Percentiles rank a stretch among this genome's conserved stretches.
Conservation (phyloP, 2,113 vertebrate species). For the Cnemophilus loriae region DNA sequence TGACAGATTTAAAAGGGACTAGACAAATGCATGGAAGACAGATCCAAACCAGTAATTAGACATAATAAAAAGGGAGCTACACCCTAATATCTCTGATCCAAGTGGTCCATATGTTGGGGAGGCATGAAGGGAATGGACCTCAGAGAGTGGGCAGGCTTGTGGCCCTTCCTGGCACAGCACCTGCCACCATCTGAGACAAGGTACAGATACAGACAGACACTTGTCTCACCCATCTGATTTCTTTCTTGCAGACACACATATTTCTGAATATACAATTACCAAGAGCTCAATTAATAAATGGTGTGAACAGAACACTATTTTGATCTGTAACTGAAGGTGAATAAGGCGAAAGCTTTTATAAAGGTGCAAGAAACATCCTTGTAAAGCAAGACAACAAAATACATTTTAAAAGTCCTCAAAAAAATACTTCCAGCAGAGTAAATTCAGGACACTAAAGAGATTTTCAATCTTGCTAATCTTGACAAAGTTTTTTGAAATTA, state of each 20-base stretch:
- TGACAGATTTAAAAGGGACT: background rate
- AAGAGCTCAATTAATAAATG: background rate
- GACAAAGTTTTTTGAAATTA: background rate
- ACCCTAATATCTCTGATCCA: background rate
- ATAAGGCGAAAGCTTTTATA: background rate
- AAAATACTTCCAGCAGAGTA: background rate
- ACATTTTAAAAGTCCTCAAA: background rate
- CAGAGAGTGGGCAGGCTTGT: background rate
- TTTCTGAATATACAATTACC: background rate
- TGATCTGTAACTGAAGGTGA: background rate
- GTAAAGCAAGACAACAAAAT: background rate
- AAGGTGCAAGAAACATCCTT: background rate
- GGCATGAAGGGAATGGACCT: background rate
- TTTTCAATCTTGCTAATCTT: background rate
- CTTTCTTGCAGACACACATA: background rate
- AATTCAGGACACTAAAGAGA: background rate
- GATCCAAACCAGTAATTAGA: background rate
- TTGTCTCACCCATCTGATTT: background rate
- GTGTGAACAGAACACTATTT: background rate
- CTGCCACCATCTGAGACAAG: rapidly evolving
- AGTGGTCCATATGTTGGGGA: background rate
- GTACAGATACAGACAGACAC: background rate
- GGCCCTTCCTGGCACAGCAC: background rate
- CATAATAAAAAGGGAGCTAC: background rate
- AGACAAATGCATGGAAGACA: background rate